Evolutionary conservation across 2,797 vertebrate genomes (phyloP), one percentile per base, ranked within the genome.

Genomic region (Babyrousa celebensis): DNA sequence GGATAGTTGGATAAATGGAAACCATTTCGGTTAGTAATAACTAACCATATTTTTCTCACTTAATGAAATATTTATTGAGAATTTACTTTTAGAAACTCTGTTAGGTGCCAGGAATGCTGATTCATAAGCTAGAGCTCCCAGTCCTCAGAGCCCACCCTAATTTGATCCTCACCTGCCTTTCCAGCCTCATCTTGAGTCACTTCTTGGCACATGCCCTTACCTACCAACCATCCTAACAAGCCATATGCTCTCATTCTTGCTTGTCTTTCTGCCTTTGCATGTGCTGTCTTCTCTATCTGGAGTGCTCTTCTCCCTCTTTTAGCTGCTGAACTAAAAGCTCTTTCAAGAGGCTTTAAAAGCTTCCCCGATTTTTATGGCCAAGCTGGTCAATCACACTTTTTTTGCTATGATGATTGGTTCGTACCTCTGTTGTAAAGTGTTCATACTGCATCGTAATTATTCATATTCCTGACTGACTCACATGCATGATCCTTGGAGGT

Each of bases 141-240:
- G 8, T 77, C 20, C 62, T 72, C 60, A 54, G 68, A 23, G 20
- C 2, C 20, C 17, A n/a, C 25, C 17, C 10, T 25, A 25, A 65
- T 87, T 93, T 71, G n/a, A 75, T 67, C 23, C 27, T 58, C 71
- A 85, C 21, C 67, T 70, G n/a, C 52, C 27, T 58, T 85, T 71
- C 40, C 52, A 48, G 23, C 11, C 25, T 89, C 58, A 48, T 85
- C 48, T 82, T 90, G 86, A 95, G 23, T 27, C 78, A 65, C 36
- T 95, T 92, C 25, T 40, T 32, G 32, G 23, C 82, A 54, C 12
- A 77, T 20, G 75, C 43, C 1, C 12, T 56, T 56, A 1, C n/a
- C 9, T 5, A 29, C 32, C 3, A 58, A 54, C 6, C 2, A 1
- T 1, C 20, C 23, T 48, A 63, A 65, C 71, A 60, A n/a, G 43